Evolutionary conservation across 2,888 invertebrate species (phyloP).

Genomic region (Plagodis pulveraria): DNA sequence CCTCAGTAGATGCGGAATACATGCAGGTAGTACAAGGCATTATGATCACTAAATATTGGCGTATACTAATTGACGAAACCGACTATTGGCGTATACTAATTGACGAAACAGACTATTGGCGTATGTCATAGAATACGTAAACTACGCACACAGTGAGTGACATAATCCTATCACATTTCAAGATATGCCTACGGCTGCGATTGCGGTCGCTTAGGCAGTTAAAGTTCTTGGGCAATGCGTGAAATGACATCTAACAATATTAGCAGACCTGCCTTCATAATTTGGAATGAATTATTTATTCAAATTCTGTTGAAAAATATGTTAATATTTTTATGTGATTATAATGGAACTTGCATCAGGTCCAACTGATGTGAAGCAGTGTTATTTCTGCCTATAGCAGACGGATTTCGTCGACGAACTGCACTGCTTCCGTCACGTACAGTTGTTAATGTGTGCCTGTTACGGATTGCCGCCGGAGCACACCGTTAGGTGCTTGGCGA

Average conservation of each 20-base stretch:
- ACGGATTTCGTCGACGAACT: too few relatives aligned
- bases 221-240: slow-evolving; percentile 24
- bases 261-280: slow-evolving; percentile 6
- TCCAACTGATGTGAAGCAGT: too few relatives aligned
- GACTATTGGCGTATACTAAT: slow-evolving; percentile 19
- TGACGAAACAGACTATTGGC: slow-evolving; percentile 18
- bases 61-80: slow-evolving; percentile 25
- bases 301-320: slow-evolving; percentile 5
- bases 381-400: too few relatives aligned
- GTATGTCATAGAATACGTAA: slow-evolving; percentile 20
- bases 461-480: too few relatives aligned
- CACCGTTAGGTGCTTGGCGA: too few relatives aligned
- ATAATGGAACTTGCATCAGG: too few relatives aligned
- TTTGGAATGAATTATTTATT: slow-evolving; percentile 1
- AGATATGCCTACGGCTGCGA: slow-evolving; percentile 14
- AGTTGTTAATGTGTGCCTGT: too few relatives aligned
- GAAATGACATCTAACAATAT: slow-evolving; percentile 21
- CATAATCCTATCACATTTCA: slow-evolving; percentile 35
- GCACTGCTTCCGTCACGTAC: too few relatives aligned
- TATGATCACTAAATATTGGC: slow-evolving; percentile 16
- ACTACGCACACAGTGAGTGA: slow-evolving; percentile 21
- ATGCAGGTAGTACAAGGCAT: not conserved
- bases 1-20: slow-evolving; percentile 3
- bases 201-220: slow-evolving; percentile 16
- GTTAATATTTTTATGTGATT: too few relatives aligned